phyloP scores from a whole-genome alignment of 2,113 vertebrate species.

The Gavia stellata region DNA sequence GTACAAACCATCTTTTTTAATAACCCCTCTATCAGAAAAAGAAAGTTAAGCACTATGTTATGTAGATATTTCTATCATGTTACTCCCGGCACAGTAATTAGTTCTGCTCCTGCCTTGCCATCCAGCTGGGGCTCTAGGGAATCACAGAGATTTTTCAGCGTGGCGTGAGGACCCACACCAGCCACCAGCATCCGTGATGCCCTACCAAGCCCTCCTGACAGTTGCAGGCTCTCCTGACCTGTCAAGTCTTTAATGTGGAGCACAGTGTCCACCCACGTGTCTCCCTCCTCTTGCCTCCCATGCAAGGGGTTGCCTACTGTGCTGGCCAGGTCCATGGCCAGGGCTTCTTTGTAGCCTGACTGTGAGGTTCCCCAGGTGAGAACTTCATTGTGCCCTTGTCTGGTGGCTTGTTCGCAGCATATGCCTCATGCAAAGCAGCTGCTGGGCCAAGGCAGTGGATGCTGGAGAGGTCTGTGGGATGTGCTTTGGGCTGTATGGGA shows the following conservation, averaged over 20 bases:
- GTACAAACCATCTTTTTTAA: not conserved
- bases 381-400: rapidly evolving
- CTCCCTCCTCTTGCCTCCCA: not conserved
- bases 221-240: not conserved
- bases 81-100: not conserved
- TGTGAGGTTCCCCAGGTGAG: not conserved
- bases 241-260: not conserved
- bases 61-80: not conserved
- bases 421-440: rapidly evolving
- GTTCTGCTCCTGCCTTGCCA: not conserved
- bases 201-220: not conserved
- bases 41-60: not conserved
- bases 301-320: not conserved
- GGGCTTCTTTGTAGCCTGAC: not conserved
- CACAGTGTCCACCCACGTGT: rapidly evolving
- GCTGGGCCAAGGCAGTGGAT: not conserved
- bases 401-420: not conserved
- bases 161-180: not conserved
- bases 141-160: not conserved
- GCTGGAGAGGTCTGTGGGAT: not conserved
- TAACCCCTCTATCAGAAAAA: not conserved
- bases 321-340: rapidly evolving
- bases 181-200: rapidly evolving
- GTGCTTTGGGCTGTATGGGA: not conserved
- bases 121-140: not conserved